Percentiles rank a stretch among this genome's conserved stretches.
Evolutionary conservation across 2,888 invertebrate species (phyloP).

Genomic region (Anthophora plumipes): DNA sequence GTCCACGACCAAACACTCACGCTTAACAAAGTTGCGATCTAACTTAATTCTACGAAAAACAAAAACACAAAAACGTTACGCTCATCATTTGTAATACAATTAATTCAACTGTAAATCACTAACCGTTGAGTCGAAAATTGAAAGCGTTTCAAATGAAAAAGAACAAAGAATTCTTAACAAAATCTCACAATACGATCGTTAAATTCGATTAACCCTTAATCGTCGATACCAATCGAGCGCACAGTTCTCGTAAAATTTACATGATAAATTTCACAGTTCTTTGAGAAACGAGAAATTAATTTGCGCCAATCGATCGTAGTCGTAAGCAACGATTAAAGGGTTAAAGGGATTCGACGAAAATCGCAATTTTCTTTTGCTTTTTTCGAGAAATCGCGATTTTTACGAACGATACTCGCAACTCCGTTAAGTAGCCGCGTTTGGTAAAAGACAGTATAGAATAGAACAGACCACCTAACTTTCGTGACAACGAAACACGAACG

Average conservation of each 20-base stretch:
- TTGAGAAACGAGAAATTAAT: too few relatives aligned
- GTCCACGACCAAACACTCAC: conserved; percentile 31
- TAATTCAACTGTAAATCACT: conserved; percentile 1
- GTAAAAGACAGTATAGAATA: conserved; percentile 13
- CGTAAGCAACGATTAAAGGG: neutral
- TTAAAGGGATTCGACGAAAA: neutral
- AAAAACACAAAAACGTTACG: neutral
- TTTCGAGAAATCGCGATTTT: neutral
- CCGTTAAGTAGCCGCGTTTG: conserved; percentile 5
- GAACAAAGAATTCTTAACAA: neutral
- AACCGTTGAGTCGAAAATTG: neutral
- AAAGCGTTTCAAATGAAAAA: neutral
- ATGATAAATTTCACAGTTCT: too few relatives aligned
- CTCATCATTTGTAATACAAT: neutral
- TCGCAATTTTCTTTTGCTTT: neutral
- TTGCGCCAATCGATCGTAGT: too few relatives aligned
- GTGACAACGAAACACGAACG: conserved; percentile 36
- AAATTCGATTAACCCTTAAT: neutral
- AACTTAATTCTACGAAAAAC: neutral
- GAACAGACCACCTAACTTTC: conserved; percentile 36
- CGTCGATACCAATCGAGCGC: neutral
- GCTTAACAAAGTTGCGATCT: neutral
- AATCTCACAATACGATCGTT: neutral
- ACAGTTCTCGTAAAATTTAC: neutral
- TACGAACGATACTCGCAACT: neutral